Evolutionary conservation across 2,888 invertebrate genomes (phyloP).

Genomic region (Acronicta aceris): DNA sequence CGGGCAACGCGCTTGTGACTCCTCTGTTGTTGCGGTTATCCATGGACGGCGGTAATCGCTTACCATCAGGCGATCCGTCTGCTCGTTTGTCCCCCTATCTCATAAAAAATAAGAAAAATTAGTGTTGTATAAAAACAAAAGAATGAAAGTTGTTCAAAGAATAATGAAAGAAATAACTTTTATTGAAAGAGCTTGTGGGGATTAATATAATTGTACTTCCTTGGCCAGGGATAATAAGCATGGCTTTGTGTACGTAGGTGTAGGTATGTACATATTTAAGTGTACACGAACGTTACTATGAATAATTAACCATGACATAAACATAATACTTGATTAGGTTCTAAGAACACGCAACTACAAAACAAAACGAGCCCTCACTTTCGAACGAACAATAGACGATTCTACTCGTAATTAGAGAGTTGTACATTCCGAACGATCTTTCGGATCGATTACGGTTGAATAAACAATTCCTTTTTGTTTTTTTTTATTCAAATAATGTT

Average conservation of each 20-base stretch:
- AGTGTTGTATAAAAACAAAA: too few relatives aligned
- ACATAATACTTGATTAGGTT: slow-evolving; percentile 45
- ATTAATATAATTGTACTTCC: background rate
- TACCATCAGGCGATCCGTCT: too few relatives aligned
- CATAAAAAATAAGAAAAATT: too few relatives aligned
- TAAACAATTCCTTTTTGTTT: slow-evolving; percentile 80
- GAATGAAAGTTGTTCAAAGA: too few relatives aligned
- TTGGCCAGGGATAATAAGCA: background rate
- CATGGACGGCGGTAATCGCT: too few relatives aligned
- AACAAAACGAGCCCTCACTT: slow-evolving; percentile 50
- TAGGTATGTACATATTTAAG: slow-evolving; percentile 5
- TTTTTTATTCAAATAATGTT: slow-evolving; percentile 84
- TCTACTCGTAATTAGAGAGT: slow-evolving; percentile 76
- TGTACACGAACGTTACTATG: slow-evolving; percentile 12
- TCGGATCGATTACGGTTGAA: slow-evolving; percentile 84
- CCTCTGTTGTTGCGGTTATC: too few relatives aligned
- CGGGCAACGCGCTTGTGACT: too few relatives aligned
- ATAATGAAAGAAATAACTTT: too few relatives aligned
- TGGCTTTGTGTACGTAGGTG: background rate
- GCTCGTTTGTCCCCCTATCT: too few relatives aligned
- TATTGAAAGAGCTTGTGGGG: too few relatives aligned
- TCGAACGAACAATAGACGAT: slow-evolving; percentile 69
- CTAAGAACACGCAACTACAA: slow-evolving; percentile 43
- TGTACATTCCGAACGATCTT: slow-evolving; percentile 81
- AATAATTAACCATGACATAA: slow-evolving; percentile 51